A percentile compares a stretch with the other conserved stretches of the same genome.
Evolutionary conservation across 2,113 vertebrate genomes (phyloP).

Genomic region (Dicentrarchus labrax): DNA sequence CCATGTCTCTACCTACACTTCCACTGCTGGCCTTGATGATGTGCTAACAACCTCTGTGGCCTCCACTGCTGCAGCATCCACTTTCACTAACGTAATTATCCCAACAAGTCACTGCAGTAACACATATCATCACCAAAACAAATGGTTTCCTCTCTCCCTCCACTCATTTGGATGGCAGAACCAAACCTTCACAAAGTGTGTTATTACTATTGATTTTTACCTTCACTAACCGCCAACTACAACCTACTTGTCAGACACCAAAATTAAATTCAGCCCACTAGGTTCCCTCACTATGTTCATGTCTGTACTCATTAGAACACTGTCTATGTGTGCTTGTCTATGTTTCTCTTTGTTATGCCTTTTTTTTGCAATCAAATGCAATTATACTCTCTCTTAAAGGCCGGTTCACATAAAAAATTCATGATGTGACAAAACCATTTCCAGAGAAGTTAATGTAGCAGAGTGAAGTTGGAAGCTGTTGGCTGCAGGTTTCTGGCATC

Average conservation of each 20-base stretch:
- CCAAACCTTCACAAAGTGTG: conserved; percentile 29
- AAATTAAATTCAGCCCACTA: conserved; percentile 16
- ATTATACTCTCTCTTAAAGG: conserved; percentile 18
- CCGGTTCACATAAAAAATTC: conserved; percentile 49
- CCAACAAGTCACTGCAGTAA: conserved; percentile 74
- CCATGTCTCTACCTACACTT: conserved; percentile 86
- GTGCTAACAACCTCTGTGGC: conserved; percentile 84
- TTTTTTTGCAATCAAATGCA: conserved; percentile 19
- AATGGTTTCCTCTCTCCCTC: conserved; percentile 27
- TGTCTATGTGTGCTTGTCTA: conserved; percentile 29
- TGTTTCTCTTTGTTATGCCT: conserved; percentile 31
- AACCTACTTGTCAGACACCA: conserved; percentile 30
- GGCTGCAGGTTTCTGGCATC: background rate
- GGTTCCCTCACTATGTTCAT: conserved; percentile 39
- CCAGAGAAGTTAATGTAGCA: background rate
- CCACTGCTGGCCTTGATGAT: conserved; percentile 86
- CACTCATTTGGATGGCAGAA: conserved; percentile 59
- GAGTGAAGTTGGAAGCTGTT: conserved; percentile 1
- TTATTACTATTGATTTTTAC: conserved; percentile 38
- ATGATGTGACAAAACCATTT: conserved; percentile 13
- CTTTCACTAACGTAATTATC: conserved; percentile 92
- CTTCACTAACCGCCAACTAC: conserved; percentile 60
- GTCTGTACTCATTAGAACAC: conserved; percentile 36
- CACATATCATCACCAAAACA: conserved; percentile 56
- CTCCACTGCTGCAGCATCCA: conserved; percentile 77